A percentile compares a stretch with the other conserved stretches of the same genome.
Conservation (phyloP, 1,140 invertebrate species). For the Rhagoletis pomonella region DNA sequence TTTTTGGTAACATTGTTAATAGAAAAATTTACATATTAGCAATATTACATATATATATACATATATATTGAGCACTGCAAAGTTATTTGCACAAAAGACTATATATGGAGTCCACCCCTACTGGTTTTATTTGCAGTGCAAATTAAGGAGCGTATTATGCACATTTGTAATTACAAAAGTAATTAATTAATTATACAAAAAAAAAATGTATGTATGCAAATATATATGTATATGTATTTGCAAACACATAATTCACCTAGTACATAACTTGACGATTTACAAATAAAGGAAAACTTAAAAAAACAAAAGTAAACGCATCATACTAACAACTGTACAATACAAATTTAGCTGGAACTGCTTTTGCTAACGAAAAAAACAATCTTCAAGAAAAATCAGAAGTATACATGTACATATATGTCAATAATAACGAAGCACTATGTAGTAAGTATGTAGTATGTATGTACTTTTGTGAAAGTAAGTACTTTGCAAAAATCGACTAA, state of each 20-base stretch:
- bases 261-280: not conserved
- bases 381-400: constrained; percentile 3
- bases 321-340: constrained; percentile 42
- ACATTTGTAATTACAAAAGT: not conserved
- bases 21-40: not conserved
- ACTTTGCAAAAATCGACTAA: constrained; percentile 43
- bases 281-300: not conserved
- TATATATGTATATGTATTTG: too few relatives aligned
- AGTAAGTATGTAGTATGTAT: not conserved
- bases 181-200: not conserved
- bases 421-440: constrained; percentile 49
- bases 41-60: not conserved
- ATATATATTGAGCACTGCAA: not conserved
- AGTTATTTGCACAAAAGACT: not conserved
- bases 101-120: not conserved
- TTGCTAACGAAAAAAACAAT: constrained; percentile 27
- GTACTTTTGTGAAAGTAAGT: not conserved
- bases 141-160: not conserved
- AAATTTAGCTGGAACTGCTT: constrained; percentile 37
- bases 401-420: too few relatives aligned
- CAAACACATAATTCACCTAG: not conserved
- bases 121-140: not conserved
- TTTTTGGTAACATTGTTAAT: not conserved
- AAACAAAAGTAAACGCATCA: not conserved
- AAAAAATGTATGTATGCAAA: not conserved